Conservation (phyloP, 2,888 invertebrate genomes). For the Autographa gamma region DNA sequence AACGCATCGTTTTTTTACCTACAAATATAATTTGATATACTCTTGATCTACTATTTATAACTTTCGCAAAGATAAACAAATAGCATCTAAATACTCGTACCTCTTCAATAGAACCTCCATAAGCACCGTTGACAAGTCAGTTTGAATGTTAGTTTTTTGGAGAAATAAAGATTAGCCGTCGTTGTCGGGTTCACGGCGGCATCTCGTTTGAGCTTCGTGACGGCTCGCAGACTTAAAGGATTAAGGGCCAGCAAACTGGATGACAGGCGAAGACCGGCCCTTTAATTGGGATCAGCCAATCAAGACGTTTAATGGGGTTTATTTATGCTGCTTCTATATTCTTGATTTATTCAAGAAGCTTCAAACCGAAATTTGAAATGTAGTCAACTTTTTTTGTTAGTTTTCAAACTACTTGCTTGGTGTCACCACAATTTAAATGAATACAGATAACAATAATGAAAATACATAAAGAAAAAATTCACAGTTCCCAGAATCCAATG, state of each 20-base stretch:
- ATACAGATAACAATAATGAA: too few species aligned
- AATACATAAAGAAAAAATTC: too few species aligned
- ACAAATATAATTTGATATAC: too few species aligned
- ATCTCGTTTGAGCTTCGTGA: slow-evolving; percentile 29
- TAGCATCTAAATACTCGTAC: too few species aligned
- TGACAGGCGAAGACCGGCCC: slow-evolving; percentile 25
- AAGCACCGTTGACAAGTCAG: slow-evolving; percentile 36
- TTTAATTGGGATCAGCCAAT: slow-evolving; percentile 19
- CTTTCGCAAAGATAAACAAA: too few species aligned
- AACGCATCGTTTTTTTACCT: too few species aligned
- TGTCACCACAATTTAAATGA: too few species aligned
- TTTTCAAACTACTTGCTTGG: too few species aligned
- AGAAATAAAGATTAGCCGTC: slow-evolving; percentile 33
- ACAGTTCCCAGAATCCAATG: too few species aligned
- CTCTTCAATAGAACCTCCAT: slow-evolving; percentile 7
- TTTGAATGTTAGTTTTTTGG: slow-evolving; percentile 31
- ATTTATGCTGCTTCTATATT: background rate
- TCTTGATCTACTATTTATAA: too few species aligned
- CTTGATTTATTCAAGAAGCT: background rate
- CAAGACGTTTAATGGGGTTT: background rate
- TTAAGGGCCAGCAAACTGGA: slow-evolving; percentile 26
- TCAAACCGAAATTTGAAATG: too few species aligned
- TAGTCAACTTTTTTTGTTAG: too few species aligned
- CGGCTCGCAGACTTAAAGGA: slow-evolving; percentile 37
- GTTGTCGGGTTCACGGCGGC: background rate